Percentiles rank a stretch among this genome's conserved stretches.
These are phyloP conservation scores for Aegithalos caudatus DNA, from an alignment of 2,113 vertebrate genomes.

Conservation along the genomic window DNA sequence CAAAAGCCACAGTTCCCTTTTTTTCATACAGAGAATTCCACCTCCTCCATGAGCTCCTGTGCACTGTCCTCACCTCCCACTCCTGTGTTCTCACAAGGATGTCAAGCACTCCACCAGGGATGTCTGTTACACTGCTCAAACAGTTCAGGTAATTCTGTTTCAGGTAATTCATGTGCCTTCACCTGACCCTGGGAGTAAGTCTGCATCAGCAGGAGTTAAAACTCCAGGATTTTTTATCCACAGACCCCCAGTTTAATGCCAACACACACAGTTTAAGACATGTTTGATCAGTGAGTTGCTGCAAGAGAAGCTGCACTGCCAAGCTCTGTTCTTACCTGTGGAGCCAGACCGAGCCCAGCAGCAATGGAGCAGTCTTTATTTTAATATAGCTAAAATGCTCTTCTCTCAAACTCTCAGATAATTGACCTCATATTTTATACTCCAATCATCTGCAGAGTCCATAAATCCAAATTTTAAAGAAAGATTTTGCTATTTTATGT, in stretches of 20 bases:
- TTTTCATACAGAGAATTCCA: neutral
- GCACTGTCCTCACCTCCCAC: neutral
- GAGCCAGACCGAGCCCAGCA: neutral
- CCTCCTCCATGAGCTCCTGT: fast-evolving
- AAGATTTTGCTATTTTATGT: neutral
- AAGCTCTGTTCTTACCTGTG: neutral
- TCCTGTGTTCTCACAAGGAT: neutral
- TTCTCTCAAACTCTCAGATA: neutral
- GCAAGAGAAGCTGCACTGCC: neutral
- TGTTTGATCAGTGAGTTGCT: neutral
- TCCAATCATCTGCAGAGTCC: neutral
- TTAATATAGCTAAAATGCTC: neutral
- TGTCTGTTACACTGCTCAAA: neutral
- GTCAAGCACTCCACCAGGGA: neutral
- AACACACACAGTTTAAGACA: neutral
- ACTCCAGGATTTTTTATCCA: neutral
- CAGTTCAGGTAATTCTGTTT: neutral
- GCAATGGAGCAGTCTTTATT: neutral
- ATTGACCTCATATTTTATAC: neutral
- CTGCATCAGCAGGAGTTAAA: neutral
- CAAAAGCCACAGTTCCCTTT: neutral
- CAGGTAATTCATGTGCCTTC: neutral
- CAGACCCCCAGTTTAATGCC: neutral
- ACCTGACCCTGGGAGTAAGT: neutral
- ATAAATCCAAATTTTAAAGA: neutral